A percentile compares a stretch with the other conserved stretches of the same genome.
Conservation (phyloP, 2,113 vertebrate genomes). For the Austrofundulus limnaeus region DNA sequence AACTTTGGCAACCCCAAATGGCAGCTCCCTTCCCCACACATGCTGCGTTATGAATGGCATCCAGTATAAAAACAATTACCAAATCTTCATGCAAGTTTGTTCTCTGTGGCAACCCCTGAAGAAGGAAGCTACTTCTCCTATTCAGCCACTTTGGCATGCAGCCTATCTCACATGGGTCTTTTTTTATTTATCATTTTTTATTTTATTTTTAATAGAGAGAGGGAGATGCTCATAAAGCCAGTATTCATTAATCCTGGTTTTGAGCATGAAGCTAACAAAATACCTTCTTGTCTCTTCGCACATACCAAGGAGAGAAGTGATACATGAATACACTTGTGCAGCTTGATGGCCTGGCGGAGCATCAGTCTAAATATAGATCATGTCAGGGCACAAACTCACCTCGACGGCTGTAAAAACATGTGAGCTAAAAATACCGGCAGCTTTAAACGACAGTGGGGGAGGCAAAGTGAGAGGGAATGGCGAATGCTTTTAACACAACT, state of each 20-base stretch:
- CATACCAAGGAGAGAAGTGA: conserved; percentile 10
- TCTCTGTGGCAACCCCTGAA: no score
- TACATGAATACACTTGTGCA: not conserved
- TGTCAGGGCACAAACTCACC: conserved; percentile 33
- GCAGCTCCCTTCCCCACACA: no score
- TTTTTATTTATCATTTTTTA: not conserved
- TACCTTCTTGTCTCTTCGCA: conserved; percentile 7
- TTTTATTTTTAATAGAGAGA: not conserved
- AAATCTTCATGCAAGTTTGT: no score
- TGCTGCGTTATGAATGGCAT: no score
- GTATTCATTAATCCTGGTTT: not conserved
- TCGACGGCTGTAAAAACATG: conserved; percentile 44
- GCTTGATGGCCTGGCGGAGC: not conserved
- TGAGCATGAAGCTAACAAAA: not conserved
- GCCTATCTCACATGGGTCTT: no score
- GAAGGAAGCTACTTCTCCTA: no score
- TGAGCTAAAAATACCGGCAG: conserved; percentile 51
- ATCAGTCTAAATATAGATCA: conserved; percentile 39
- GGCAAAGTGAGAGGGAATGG: conserved; percentile 29
- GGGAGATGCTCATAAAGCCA: not conserved
- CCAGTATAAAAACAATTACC: no score
- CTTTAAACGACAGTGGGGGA: conserved; percentile 26
- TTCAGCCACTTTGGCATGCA: no score
- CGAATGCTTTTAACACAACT: conserved; percentile 35
- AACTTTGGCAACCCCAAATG: no score